A percentile compares a stretch with the other conserved stretches of the same genome.
phyloP scores from a whole-genome alignment of 2,888 invertebrate species.

The Leptopilina drosophilae region DNA sequence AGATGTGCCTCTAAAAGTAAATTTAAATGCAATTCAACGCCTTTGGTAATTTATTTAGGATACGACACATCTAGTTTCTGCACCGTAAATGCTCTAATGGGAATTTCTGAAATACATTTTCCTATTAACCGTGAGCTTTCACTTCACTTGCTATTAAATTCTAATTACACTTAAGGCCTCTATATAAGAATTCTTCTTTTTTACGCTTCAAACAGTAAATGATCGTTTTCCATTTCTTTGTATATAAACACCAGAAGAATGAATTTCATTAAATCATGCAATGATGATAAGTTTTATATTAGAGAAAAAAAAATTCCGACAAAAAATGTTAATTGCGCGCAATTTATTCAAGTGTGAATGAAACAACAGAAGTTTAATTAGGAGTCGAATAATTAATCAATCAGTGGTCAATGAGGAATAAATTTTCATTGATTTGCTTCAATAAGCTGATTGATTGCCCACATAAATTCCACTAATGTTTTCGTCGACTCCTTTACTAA shows the following conservation, averaged over 20 bases:
- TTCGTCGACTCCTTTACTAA: background rate
- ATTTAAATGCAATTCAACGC: slow-evolving; percentile 19
- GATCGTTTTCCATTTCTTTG: background rate
- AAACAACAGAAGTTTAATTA: background rate
- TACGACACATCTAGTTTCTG: slow-evolving; percentile 30
- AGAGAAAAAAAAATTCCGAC: background rate
- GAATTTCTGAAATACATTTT: slow-evolving; percentile 35
- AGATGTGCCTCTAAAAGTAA: background rate
- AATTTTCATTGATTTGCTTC: slow-evolving; percentile 25
- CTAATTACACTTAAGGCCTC: slow-evolving; percentile 13
- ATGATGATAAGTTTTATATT: background rate
- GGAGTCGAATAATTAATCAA: slow-evolving; percentile 12
- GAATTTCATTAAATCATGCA: too few relatives aligned
- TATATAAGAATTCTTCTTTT: background rate
- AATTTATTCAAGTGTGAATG: slow-evolving; percentile 4
- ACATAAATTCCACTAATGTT: background rate
- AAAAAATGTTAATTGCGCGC: slow-evolving; percentile 6
- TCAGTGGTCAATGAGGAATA: background rate
- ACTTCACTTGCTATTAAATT: slow-evolving; percentile 39
- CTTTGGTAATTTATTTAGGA: slow-evolving; percentile 20
- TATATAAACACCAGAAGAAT: background rate
- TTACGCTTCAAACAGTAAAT: background rate
- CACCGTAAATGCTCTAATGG: slow-evolving; percentile 35
- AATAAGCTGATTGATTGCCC: slow-evolving; percentile 7
- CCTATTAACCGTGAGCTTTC: slow-evolving; percentile 29